phyloP scores from a whole-genome alignment of 2,797 vertebrate species.

The Leuciscus waleckii region DNA sequence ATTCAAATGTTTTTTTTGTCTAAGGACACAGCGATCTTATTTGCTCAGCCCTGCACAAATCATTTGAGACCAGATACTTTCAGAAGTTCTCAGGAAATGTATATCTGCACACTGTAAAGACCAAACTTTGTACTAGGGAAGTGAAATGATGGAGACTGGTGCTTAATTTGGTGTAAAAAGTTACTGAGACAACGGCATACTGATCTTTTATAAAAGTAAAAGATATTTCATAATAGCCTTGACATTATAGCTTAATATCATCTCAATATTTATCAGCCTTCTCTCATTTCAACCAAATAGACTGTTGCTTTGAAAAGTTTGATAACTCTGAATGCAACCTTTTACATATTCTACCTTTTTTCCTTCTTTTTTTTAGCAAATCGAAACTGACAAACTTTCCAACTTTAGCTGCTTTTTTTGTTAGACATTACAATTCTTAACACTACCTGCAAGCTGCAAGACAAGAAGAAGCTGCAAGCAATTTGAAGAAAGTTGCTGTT shows the following conservation, averaged over 20 bases:
- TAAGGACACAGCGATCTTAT: conserved; percentile 14
- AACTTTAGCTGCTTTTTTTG: not conserved
- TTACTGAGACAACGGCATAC: not conserved
- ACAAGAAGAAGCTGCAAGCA: not conserved
- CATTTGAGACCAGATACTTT: not conserved
- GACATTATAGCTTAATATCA: not conserved
- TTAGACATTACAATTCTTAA: not conserved
- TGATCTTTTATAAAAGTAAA: not conserved
- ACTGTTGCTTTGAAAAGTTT: not conserved
- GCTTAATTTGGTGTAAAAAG: not conserved
- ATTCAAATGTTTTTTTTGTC: not conserved
- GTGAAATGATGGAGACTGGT: not conserved
- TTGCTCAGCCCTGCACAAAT: conserved; percentile 19
- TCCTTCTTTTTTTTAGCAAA: too few relatives aligned
- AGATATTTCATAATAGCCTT: too few relatives aligned
- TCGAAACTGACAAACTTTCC: too few relatives aligned
- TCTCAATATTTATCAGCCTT: not conserved
- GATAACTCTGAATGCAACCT: too few relatives aligned
- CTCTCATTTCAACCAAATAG: not conserved
- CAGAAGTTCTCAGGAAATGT: not conserved
- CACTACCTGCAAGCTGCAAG: not conserved
- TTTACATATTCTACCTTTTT: too few relatives aligned
- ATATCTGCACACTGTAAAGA: not conserved
- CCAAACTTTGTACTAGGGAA: not conserved
- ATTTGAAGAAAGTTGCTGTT: not conserved